These are phyloP conservation scores for Automeris io DNA, from an alignment of 2,888 invertebrate species.

Conservation along the genomic window DNA sequence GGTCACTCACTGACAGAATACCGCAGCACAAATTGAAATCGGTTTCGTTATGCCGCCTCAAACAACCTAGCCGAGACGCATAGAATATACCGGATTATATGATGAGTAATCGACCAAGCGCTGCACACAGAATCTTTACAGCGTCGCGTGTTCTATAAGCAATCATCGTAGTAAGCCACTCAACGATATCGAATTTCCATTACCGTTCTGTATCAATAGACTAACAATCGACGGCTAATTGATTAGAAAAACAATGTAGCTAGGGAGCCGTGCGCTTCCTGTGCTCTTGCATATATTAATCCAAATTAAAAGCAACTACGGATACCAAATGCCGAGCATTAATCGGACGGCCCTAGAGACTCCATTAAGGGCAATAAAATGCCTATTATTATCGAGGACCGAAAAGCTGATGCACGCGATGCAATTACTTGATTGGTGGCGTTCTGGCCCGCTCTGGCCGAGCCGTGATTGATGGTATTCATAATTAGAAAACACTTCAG, in stretches of 20 bases:
- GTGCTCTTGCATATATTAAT: constrained; percentile 63
- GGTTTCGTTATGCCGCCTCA: constrained; percentile 68
- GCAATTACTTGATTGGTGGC: constrained; percentile 77
- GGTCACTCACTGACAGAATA: constrained; percentile 60
- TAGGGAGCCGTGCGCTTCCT: constrained; percentile 40
- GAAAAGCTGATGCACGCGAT: constrained; percentile 77
- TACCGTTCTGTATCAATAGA: constrained; percentile 43
- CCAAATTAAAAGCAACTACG: constrained; percentile 64
- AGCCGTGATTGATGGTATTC: constrained; percentile 71
- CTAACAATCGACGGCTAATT: constrained; percentile 53
- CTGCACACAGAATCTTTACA: constrained; percentile 30
- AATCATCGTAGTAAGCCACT: constrained; percentile 58
- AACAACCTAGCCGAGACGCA: constrained; percentile 54
- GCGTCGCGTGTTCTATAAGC: constrained; percentile 48
- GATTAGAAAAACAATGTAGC: constrained; percentile 58
- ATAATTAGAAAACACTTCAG: constrained; percentile 77
- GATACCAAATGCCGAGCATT: constrained; percentile 59
- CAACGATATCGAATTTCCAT: constrained; percentile 56
- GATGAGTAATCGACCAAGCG: constrained; percentile 53
- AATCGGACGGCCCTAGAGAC: constrained; percentile 71
- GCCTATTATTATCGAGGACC: constrained; percentile 77
- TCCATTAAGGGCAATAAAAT: constrained; percentile 76
- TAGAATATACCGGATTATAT: constrained; percentile 53
- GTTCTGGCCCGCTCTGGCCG: constrained; percentile 62
- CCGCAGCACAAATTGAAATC: constrained; percentile 65